These are phyloP conservation scores for Chrysotoxum bicinctum DNA, from an alignment of 2,888 invertebrate species.

Conservation along the genomic window DNA sequence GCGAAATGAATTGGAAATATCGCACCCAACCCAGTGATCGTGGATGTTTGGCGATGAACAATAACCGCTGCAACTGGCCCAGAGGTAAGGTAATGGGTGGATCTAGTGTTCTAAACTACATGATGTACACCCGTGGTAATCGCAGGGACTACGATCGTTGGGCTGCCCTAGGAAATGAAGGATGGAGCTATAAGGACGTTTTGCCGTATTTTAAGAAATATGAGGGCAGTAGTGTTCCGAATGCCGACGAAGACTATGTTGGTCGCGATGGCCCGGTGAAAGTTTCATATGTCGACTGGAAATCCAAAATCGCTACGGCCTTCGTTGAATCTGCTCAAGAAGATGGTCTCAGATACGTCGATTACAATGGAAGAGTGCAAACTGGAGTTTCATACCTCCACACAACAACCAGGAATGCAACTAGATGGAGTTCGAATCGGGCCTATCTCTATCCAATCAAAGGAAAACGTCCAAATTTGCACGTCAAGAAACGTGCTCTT, in stretches of 20 bases:
- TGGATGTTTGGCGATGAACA: constrained; percentile 89
- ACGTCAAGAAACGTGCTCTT: constrained; percentile 83
- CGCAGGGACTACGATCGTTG: constrained; percentile 89
- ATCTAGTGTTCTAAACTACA: constrained; percentile 89
- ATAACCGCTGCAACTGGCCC: constrained; percentile 89
- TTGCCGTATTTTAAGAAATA: constrained; percentile 90
- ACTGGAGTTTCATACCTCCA: constrained; percentile 86
- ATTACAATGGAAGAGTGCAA: constrained; percentile 86
- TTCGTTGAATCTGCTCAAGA: constrained; percentile 86
- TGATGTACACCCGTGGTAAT: constrained; percentile 90
- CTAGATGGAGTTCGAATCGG: constrained; percentile 84
- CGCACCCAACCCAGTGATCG: constrained; percentile 88
- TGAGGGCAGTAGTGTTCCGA: constrained; percentile 86
- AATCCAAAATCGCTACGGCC: constrained; percentile 84
- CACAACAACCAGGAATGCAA: constrained; percentile 84
- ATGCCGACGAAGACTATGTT: constrained; percentile 82
- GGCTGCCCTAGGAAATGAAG: constrained; percentile 87
- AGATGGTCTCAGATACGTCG: constrained; percentile 85
- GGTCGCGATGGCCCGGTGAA: constrained; percentile 83
- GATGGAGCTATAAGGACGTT: constrained; percentile 89
- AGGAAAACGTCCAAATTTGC: constrained; percentile 83
- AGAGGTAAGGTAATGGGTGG: constrained; percentile 92
- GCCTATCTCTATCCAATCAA: constrained; percentile 84
- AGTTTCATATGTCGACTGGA: constrained; percentile 84
- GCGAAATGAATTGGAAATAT: constrained; percentile 90